phyloP scores from a whole-genome alignment of 1,140 invertebrate species.

The Heterodera schachtii region DNA sequence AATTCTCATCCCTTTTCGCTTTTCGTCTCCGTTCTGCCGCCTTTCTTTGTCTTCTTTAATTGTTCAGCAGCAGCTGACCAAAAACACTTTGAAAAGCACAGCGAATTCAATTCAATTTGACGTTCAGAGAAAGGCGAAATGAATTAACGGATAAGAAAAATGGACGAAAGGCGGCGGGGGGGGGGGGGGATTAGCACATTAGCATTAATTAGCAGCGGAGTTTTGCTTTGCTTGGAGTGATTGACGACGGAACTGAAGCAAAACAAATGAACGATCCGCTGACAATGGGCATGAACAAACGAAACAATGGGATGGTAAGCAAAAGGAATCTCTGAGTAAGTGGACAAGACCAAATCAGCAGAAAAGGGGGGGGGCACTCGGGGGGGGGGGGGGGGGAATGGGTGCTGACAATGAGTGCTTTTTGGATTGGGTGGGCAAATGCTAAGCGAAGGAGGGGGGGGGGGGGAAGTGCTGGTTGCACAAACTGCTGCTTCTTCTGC shows the following conservation, averaged over 20 bases:
- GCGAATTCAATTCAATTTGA: neutral
- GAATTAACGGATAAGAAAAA: neutral
- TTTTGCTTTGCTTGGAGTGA: neutral
- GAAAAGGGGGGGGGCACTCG: neutral
- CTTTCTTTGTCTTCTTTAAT: neutral
- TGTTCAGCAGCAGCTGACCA: neutral
- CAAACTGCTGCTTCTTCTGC: too few species aligned
- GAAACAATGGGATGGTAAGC: neutral
- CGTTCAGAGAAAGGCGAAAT: neutral
- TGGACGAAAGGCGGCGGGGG: neutral
- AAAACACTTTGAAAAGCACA: neutral
- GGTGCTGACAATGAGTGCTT: neutral
- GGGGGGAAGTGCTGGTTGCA: too few species aligned
- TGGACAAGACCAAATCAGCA: neutral
- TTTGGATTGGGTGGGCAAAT: neutral
- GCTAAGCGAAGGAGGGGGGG: neutral
- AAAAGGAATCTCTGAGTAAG: neutral
- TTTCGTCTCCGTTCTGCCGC: neutral
- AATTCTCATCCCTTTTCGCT: neutral
- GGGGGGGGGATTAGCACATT: conserved; percentile 6
- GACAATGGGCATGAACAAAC: too few species aligned
- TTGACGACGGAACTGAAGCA: neutral
- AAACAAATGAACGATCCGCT: neutral
- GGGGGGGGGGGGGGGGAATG: conserved; percentile 1
- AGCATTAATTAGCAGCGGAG: neutral